These are phyloP conservation scores for Ciona savignyi DNA, from an alignment of 23 tunicate species.

Conservation along the genomic window DNA sequence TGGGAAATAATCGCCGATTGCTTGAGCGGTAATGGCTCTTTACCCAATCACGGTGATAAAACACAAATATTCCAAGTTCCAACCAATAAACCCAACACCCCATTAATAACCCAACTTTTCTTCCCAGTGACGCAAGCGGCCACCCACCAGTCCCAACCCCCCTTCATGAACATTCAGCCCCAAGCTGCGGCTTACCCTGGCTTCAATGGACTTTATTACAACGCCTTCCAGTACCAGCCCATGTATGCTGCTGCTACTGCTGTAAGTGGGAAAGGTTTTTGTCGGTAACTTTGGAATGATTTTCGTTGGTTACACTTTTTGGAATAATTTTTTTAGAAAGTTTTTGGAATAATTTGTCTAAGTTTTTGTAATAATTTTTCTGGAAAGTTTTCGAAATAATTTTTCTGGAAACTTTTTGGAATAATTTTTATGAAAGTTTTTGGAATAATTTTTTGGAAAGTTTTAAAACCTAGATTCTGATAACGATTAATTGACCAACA, in stretches of 20 bases:
- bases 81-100: too few relatives aligned
- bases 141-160: slow-evolving; percentile 47
- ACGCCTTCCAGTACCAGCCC: slow-evolving; percentile 82
- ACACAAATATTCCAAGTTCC: too few relatives aligned
- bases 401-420: too few relatives aligned
- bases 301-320: neutral
- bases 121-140: slow-evolving; percentile 46
- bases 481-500: too few relatives aligned
- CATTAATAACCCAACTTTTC: neutral
- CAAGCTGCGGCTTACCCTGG: slow-evolving; percentile 39
- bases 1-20: too few relatives aligned
- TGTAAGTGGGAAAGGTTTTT: slow-evolving; percentile 2
- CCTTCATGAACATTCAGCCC: slow-evolving; percentile 23
- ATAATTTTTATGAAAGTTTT: neutral
- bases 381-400: neutral
- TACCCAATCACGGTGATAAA: too few relatives aligned
- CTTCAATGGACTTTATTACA: slow-evolving; percentile 48
- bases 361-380: neutral
- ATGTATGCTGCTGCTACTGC: slow-evolving; percentile 74
- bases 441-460: neutral
- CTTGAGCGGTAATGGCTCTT: too few relatives aligned
- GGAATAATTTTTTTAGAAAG: neutral
- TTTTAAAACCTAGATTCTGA: too few relatives aligned
- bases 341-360: neutral
- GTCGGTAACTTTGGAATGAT: neutral